phyloP scores from a whole-genome alignment of 1,140 invertebrate genomes.

The Lithobius niger region DNA sequence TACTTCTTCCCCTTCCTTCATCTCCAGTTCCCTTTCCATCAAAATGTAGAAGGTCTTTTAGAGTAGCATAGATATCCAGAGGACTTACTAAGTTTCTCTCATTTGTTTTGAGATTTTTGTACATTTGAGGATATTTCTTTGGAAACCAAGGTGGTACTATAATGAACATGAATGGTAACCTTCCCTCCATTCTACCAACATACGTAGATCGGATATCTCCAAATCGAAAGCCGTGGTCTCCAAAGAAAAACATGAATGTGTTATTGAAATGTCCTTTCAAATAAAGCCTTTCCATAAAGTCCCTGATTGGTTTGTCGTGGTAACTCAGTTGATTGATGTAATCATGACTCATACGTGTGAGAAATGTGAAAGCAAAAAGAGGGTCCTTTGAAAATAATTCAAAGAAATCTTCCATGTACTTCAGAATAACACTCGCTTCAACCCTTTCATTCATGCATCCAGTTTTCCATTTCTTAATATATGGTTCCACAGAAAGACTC shows the following conservation, averaged over 20 bases:
- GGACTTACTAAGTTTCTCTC: constrained; percentile 31
- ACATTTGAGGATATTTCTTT: constrained; percentile 27
- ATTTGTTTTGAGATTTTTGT: constrained; percentile 31
- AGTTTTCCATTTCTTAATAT: constrained; percentile 13
- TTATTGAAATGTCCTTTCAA: constrained; percentile 29
- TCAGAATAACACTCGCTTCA: too few relatives aligned
- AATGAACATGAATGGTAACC: constrained; percentile 41
- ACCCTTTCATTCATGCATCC: too few relatives aligned
- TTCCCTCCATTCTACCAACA: constrained; percentile 41
- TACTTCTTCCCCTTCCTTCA: constrained; percentile 17
- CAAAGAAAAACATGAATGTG: constrained; percentile 39
- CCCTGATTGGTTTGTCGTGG: constrained; percentile 25
- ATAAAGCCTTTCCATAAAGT: constrained; percentile 27
- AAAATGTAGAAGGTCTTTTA: constrained; percentile 15
- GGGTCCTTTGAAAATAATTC: too few relatives aligned
- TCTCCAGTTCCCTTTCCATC: constrained; percentile 9
- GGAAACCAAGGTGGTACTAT: constrained; percentile 36
- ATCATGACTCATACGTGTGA: constrained; percentile 32
- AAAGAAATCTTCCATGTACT: too few relatives aligned
- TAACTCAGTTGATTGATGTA: constrained; percentile 25
- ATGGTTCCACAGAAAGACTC: constrained; percentile 10
- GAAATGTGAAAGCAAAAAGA: constrained; percentile 25
- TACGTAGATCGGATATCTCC: constrained; percentile 36
- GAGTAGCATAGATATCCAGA: constrained; percentile 36
- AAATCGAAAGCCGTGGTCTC: constrained; percentile 44